Conservation (phyloP, 2,888 invertebrate genomes). For the Leptinotarsa tumamoca region DNA sequence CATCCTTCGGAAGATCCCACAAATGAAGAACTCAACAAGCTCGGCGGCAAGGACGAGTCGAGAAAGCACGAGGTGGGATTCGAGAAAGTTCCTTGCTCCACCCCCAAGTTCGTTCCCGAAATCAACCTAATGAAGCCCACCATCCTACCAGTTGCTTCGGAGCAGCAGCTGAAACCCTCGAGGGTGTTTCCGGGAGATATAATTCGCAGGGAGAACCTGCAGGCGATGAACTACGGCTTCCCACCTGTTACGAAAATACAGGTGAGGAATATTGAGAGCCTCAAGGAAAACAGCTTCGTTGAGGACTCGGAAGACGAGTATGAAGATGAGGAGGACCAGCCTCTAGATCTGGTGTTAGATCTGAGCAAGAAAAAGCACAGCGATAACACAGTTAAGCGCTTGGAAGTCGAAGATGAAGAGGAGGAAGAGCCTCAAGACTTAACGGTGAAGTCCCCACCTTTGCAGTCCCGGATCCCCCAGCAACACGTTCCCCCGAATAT, state of each 20-base stretch:
- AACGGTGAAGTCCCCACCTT: slow-evolving; percentile 65
- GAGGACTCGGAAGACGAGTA: slow-evolving; percentile 57
- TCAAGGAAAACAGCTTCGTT: slow-evolving; percentile 70
- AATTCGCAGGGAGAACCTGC: slow-evolving; percentile 55
- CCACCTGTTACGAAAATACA: slow-evolving; percentile 57
- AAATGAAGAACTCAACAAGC: slow-evolving; percentile 77
- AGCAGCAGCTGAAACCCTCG: slow-evolving; percentile 53
- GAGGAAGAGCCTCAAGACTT: slow-evolving; percentile 66
- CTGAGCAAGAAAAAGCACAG: slow-evolving; percentile 79
- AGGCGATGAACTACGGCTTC: slow-evolving; percentile 54
- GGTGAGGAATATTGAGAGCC: slow-evolving; percentile 73
- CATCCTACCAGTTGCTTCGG: slow-evolving; percentile 47
- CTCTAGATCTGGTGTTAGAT: slow-evolving; percentile 75
- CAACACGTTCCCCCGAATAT: slow-evolving; percentile 48
- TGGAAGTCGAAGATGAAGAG: slow-evolving; percentile 43
- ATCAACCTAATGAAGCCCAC: slow-evolving; percentile 42
- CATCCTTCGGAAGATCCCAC: slow-evolving; percentile 88
- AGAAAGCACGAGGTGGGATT: slow-evolving; percentile 64
- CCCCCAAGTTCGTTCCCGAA: slow-evolving; percentile 56
- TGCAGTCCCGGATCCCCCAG: slow-evolving; percentile 42
- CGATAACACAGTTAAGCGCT: slow-evolving; percentile 52
- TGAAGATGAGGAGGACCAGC: slow-evolving; percentile 57
- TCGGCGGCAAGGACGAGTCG: slow-evolving; percentile 68
- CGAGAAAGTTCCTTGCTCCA: slow-evolving; percentile 59
- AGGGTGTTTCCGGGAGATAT: slow-evolving; percentile 51